Evolutionary conservation across 2,797 vertebrate species (phyloP).

Genomic region (Siniperca scherzeri): DNA sequence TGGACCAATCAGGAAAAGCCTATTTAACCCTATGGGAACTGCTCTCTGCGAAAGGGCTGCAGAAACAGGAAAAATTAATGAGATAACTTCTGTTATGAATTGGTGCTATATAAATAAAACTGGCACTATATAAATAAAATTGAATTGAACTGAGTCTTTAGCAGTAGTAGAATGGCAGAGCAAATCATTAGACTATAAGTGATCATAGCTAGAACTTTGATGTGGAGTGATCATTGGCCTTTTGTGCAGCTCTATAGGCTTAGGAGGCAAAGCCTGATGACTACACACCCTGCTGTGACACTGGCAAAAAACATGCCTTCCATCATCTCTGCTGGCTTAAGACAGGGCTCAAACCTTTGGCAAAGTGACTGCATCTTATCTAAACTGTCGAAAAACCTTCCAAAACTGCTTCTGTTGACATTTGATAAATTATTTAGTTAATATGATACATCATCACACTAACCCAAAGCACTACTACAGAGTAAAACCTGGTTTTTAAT

Average conservation of each 20-base stretch:
- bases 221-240: constrained; percentile 16
- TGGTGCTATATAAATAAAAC: too few relatives aligned
- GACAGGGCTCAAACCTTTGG: not conserved
- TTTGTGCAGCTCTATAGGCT: not conserved
- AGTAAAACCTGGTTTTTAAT: not conserved
- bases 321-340: not conserved
- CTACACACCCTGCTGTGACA: not conserved
- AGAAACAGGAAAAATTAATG: not conserved
- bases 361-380: not conserved
- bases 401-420: not conserved
- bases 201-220: constrained; percentile 20
- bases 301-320: not conserved
- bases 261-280: not conserved
- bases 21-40: constrained; percentile 16
- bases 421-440: not conserved
- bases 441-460: not conserved
- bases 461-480: not conserved
- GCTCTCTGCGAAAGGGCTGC: constrained; percentile 34
- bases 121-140: not conserved
- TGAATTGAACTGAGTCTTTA: not conserved
- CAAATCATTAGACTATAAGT: constrained; percentile 28
- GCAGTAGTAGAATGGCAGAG: constrained; percentile 2
- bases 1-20: constrained; percentile 50
- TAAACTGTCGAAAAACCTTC: not conserved
- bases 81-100: too few relatives aligned